phyloP scores from a whole-genome alignment of 2,113 vertebrate genomes.

The Dermatemys mawii region DNA sequence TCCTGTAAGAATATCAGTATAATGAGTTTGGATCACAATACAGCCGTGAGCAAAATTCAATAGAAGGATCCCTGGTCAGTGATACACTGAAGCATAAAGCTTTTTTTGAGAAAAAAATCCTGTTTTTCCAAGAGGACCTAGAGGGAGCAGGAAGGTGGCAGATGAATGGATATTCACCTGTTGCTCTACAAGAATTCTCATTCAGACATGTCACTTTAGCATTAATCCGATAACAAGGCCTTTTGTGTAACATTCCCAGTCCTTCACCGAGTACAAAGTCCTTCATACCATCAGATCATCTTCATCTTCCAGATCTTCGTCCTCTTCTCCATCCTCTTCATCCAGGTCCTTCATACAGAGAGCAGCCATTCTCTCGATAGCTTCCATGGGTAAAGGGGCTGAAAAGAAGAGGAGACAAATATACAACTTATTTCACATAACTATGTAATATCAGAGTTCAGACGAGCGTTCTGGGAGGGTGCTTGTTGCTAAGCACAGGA shows the following conservation, averaged over 20 bases:
- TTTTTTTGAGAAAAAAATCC: not conserved
- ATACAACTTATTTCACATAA: rapidly evolving
- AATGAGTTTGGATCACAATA: not conserved
- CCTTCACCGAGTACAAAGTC: not conserved
- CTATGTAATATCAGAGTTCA: rapidly evolving
- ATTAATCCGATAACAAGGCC: not conserved
- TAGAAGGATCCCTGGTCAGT: not conserved
- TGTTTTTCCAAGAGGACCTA: not conserved
- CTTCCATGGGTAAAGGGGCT: constrained; percentile 89
- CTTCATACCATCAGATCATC: constrained; percentile 86
- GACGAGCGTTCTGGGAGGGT: not conserved
- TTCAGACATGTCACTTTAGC: not conserved
- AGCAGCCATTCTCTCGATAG: constrained; percentile 91
- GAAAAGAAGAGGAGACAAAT: not conserved
- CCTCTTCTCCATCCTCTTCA: constrained; percentile 77
- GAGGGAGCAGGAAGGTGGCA: not conserved
- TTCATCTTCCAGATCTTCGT: constrained; percentile 82
- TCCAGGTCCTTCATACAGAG: constrained; percentile 92
- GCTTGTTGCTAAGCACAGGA: not conserved
- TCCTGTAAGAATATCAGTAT: not conserved
- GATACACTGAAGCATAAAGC: not conserved
- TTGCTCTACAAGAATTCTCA: not conserved
- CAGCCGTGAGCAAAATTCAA: not conserved
- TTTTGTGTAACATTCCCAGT: not conserved
- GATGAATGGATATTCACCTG: not conserved